These are phyloP conservation scores for Odocoileus hemionus DNA, from an alignment of 2,113 vertebrate species.

Conservation along the genomic window DNA sequence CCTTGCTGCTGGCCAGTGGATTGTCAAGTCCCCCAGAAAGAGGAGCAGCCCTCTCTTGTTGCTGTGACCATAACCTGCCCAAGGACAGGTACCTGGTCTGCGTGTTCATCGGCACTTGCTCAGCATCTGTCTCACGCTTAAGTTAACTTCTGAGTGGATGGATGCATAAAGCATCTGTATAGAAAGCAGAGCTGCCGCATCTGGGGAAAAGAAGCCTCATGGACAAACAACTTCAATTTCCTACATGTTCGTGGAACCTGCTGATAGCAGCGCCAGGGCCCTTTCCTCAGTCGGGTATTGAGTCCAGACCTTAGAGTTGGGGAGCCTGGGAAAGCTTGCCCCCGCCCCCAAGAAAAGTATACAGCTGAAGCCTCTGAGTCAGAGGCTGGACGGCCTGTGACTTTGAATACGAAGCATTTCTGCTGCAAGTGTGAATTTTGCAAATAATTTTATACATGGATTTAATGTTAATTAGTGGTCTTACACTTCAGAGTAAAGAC, in stretches of 20 bases:
- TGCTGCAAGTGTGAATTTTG: not conserved
- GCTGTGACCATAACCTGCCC: not conserved
- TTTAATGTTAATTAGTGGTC: not conserved
- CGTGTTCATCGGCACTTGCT: rapidly evolving
- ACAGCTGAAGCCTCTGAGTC: too few relatives aligned
- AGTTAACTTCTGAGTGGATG: too few relatives aligned
- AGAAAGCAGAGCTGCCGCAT: not conserved
- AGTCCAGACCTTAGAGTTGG: not conserved
- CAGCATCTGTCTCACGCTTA: rapidly evolving
- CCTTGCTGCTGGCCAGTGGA: too few relatives aligned
- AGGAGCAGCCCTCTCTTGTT: not conserved
- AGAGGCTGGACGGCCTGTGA: not conserved
- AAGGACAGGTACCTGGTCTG: not conserved
- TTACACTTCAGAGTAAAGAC: not conserved
- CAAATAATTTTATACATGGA: not conserved
- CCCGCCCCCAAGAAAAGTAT: rapidly evolving
- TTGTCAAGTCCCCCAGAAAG: not conserved
- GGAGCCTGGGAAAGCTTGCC: rapidly evolving
- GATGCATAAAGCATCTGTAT: too few relatives aligned
- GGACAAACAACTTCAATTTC: not conserved
- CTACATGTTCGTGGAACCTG: not conserved
- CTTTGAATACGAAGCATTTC: not conserved
- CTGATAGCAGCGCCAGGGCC: not conserved
- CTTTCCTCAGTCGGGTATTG: not conserved
- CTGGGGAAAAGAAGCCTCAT: not conserved